Conservation (phyloP, 2,888 invertebrate species). For the Sipha maydis region DNA sequence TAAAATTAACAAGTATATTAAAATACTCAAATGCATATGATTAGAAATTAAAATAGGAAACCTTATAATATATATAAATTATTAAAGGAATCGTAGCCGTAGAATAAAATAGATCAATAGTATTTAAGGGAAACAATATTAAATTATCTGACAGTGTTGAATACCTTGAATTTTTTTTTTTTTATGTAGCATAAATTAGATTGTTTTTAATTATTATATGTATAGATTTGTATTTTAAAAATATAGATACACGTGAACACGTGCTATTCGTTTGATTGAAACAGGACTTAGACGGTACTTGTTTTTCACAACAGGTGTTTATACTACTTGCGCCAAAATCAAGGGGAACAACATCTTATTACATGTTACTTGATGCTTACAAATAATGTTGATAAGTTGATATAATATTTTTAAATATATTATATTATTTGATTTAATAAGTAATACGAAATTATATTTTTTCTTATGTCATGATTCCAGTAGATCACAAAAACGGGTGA, state of each 20-base stretch:
- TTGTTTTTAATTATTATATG: conserved; percentile 30
- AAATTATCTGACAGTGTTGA: background rate
- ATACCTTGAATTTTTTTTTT: conserved; percentile 40
- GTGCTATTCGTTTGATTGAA: conserved; percentile 41
- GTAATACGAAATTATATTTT: background rate
- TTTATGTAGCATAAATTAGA: conserved; percentile 49
- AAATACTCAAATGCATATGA: no score
- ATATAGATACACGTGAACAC: conserved; percentile 8
- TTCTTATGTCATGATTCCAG: background rate
- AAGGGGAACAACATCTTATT: conserved; percentile 49
- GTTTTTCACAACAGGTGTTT: conserved; percentile 23
- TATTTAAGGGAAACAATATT: conserved; percentile 18
- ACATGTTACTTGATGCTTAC: background rate
- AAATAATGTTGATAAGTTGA: background rate
- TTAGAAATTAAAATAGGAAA: no score
- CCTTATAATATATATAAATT: no score
- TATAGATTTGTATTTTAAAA: background rate
- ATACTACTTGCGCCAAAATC: conserved; percentile 39
- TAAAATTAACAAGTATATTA: no score
- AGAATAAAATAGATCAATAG: background rate
- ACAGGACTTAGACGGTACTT: conserved; percentile 45
- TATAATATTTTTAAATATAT: background rate
- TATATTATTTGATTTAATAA: background rate
- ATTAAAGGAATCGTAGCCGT: background rate
- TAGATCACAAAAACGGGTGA: background rate